Conservation (phyloP, 2,113 vertebrate genomes). For the Tetrao urogallus region DNA sequence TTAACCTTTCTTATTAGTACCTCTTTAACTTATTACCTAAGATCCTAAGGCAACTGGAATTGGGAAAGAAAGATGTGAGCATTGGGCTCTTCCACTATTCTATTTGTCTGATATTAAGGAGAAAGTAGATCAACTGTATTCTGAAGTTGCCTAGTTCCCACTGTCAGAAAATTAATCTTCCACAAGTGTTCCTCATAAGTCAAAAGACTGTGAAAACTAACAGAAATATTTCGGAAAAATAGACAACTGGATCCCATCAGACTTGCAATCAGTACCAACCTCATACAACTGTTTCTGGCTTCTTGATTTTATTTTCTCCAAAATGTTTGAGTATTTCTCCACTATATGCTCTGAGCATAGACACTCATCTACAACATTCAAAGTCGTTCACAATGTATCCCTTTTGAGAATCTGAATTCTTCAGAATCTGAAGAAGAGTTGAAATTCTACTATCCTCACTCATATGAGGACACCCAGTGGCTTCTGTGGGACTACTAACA, state of each 20-base stretch:
- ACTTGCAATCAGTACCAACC: rapidly evolving
- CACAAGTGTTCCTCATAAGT: neutral
- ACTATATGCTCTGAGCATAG: neutral
- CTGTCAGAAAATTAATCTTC: neutral
- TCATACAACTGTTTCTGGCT: neutral
- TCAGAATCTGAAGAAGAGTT: neutral
- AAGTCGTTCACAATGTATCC: neutral
- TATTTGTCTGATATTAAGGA: neutral
- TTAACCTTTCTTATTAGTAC: neutral
- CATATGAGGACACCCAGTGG: neutral
- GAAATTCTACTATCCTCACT: neutral
- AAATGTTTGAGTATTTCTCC: neutral
- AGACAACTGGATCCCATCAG: neutral
- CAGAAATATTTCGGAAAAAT: neutral
- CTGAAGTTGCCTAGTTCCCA: neutral
- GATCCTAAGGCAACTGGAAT: neutral
- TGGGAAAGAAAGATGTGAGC: neutral
- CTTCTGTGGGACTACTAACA: neutral
- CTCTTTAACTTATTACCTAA: neutral
- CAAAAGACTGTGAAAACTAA: neutral
- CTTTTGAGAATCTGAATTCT: neutral
- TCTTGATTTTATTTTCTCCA: neutral
- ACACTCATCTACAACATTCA: neutral
- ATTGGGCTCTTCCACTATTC: neutral
- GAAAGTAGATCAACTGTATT: neutral